Conservation (phyloP, 2,888 invertebrate genomes). For the Myopa testacea region DNA sequence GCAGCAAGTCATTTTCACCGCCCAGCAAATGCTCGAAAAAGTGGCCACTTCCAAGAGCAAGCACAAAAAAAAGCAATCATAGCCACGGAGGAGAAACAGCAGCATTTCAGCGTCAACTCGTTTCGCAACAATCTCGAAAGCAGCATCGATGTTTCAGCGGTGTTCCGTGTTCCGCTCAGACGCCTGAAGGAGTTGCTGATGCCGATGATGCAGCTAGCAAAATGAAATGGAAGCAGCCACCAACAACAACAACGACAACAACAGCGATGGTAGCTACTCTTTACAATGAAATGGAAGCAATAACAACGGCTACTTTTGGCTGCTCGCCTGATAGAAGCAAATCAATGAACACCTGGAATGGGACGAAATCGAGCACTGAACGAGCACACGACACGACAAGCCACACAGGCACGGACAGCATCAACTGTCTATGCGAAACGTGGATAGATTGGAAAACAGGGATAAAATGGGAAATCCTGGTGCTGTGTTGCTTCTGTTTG, state of each 20-base stretch:
- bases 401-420: background rate
- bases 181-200: background rate
- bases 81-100: no score
- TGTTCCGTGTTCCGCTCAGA: background rate
- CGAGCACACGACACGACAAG: background rate
- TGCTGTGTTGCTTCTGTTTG: constrained; percentile 12
- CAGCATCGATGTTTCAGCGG: background rate
- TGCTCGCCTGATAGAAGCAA: constrained; percentile 59
- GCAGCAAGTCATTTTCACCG: no score
- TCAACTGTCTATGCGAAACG: constrained; percentile 8
- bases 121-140: background rate
- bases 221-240: constrained; percentile 6
- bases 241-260: background rate
- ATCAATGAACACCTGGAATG: constrained; percentile 64
- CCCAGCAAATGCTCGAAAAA: no score
- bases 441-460: constrained; percentile 53
- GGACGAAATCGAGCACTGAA: constrained; percentile 51
- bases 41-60: no score
- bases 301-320: constrained; percentile 45
- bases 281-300: constrained; percentile 37
- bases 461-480: constrained; percentile 19
- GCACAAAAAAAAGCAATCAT: no score
- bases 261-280: constrained; percentile 15
- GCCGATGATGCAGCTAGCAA: background rate
- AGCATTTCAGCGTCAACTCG: background rate